Evolutionary conservation across 2,797 vertebrate species (phyloP).

Genomic region (Dallia pectoralis): DNA sequence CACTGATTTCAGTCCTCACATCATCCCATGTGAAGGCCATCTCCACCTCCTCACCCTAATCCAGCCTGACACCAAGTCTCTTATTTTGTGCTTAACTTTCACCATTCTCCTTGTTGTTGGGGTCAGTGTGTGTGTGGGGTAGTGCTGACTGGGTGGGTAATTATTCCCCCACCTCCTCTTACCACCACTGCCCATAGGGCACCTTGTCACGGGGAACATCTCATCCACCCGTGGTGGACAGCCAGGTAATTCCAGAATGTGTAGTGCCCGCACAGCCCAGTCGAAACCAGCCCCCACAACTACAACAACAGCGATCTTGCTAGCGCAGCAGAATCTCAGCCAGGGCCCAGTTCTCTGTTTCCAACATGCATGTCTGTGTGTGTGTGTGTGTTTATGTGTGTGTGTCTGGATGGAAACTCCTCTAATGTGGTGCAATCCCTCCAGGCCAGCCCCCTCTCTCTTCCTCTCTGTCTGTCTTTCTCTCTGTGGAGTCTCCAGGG

Average conservation of each 20-base stretch:
- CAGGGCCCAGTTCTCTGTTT: slow-evolving; percentile 16
- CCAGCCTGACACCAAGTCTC: slow-evolving; percentile 46
- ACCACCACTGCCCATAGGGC: slow-evolving; percentile 9
- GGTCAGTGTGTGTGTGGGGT: no score
- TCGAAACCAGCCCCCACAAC: slow-evolving; percentile 43
- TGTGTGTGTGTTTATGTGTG: background rate
- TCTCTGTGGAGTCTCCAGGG: slow-evolving; percentile 23
- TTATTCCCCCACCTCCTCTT: background rate
- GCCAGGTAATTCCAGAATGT: slow-evolving; percentile 46
- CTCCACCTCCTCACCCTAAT: slow-evolving; percentile 50
- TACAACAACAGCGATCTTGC: slow-evolving; percentile 18
- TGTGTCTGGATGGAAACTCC: background rate
- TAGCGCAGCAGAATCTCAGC: slow-evolving; percentile 32
- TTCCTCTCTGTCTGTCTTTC: background rate
- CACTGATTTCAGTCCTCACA: slow-evolving; percentile 67
- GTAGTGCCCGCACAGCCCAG: slow-evolving; percentile 44
- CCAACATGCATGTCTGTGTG: background rate
- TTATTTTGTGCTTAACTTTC: slow-evolving; percentile 60
- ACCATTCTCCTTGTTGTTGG: slow-evolving; percentile 37
- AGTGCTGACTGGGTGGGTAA: slow-evolving; percentile 45
- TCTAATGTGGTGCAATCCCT: slow-evolving; percentile 2
- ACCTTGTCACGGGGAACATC: slow-evolving; percentile 40
- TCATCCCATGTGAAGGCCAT: slow-evolving; percentile 61
- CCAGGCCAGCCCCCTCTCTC: background rate
- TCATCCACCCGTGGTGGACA: slow-evolving; percentile 40